phyloP scores from a whole-genome alignment of 2,113 vertebrate species.

The Petaurus breviceps region DNA sequence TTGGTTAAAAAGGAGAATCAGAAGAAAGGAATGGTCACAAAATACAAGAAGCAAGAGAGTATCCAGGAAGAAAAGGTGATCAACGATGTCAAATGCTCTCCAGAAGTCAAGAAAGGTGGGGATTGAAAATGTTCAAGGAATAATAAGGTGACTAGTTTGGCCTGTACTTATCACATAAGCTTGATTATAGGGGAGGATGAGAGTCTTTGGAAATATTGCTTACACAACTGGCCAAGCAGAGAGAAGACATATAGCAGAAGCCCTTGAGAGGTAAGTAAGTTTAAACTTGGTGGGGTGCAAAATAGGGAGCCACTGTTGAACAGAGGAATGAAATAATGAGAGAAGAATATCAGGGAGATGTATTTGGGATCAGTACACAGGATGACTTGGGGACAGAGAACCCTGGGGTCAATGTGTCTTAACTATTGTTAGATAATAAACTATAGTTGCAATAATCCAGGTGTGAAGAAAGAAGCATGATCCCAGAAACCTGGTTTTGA shows the following conservation, averaged over 20 bases:
- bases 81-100: neutral
- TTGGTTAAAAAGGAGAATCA: neutral
- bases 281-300: neutral
- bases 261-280: neutral
- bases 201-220: neutral
- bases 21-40: neutral
- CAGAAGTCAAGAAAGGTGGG: neutral
- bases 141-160: neutral
- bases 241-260: neutral
- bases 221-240: neutral
- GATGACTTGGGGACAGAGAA: neutral
- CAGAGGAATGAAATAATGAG: neutral
- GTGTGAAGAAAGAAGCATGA: neutral
- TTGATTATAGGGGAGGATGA: neutral
- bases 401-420: neutral
- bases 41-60: neutral
- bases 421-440: neutral
- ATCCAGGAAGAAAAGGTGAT: neutral
- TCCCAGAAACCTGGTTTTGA: neutral
- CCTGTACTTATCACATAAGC: neutral
- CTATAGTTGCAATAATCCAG: neutral
- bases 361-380: neutral
- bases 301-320: neutral
- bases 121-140: neutral
- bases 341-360: neutral